Base-by-base conservation (phyloP, 2,113 vertebrate species). In the Cavia porcellus region DNA sequence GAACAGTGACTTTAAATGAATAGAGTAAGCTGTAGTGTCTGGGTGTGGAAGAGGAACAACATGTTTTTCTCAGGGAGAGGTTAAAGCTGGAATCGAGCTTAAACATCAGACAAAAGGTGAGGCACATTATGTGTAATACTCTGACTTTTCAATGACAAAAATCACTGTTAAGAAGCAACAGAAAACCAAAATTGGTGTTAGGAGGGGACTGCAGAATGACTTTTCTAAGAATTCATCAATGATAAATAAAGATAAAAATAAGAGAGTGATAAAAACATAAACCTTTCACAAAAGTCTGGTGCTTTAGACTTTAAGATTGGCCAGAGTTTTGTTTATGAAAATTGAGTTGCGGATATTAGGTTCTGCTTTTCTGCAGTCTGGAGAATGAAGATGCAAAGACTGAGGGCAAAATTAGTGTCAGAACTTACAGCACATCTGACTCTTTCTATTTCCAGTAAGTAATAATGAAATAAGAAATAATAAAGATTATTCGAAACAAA, bases 1-100 rank as follows among this genome's bases (percentile, higher is more conserved):
- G 13, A 93, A 59, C 89, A 81, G 57, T 75, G 94, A 94, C 77
- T 96, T 91, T 38, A 96, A 96, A 42, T 92, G n/a, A 89, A 68
- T 2, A 96, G 55, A 95, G 79, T 59, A 30, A 92, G 13, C 10
- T n/a, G 32, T 70, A 80, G 61, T n/a, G 17, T 24, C 61, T 35
- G 30, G 38, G 68, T 28, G 52, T 57, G 47, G 72, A 81, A 7
- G 59, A 2, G 1, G 11, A 25, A 47, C 4, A 28, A 1, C 30
- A 24, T 72, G 20, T 25, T 32, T 68, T 94, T 82, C 79, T 55
- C 75, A 79, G 35, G 14, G 24, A 68, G 7, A 7, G 22, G 6
- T 81, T 6, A 88, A 86, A 79, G 7, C 13, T 57, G 6, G 50
- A 61, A 0, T 55, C 79, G 42, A 92, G 38, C 1, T 75, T n/a